These are phyloP conservation scores for Colletes collaris DNA, from an alignment of 2,888 invertebrate species.

Conservation along the genomic window DNA sequence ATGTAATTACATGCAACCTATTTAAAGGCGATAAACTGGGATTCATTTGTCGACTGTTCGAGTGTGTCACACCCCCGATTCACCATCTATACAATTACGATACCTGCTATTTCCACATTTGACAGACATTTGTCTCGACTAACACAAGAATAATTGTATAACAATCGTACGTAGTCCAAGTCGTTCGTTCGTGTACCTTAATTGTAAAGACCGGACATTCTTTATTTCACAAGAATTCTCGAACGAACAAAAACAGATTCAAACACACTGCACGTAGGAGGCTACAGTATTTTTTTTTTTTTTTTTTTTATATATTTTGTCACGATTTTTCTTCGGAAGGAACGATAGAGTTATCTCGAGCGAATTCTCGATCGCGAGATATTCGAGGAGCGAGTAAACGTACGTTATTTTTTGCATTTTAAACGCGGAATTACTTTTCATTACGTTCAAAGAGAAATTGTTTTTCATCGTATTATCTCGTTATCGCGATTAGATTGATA, in stretches of 20 bases:
- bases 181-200: conserved; percentile 1
- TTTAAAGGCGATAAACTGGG: conserved; percentile 66
- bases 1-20: conserved; percentile 51
- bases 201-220: conserved; percentile 17
- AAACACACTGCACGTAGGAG: not conserved
- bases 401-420: not conserved
- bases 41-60: conserved; percentile 47
- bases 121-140: not conserved
- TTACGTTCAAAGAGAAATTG: conserved; percentile 6
- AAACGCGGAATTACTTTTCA: not conserved
- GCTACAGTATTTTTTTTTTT: not conserved
- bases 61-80: conserved; percentile 12
- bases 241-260: not conserved
- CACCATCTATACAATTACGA: conserved; percentile 29
- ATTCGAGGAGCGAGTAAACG: not conserved
- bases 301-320: not conserved
- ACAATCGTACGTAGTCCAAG: too few species aligned
- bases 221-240: conserved; percentile 14
- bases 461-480: conserved; percentile 41
- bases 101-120: not conserved
- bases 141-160: conserved; percentile 13
- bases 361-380: too few species aligned
- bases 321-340: too few species aligned
- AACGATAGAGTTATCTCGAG: too few species aligned
- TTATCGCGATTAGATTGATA: conserved; percentile 54